phyloP scores from a whole-genome alignment of 2,113 vertebrate species.

The Drymodes brunneopygia region DNA sequence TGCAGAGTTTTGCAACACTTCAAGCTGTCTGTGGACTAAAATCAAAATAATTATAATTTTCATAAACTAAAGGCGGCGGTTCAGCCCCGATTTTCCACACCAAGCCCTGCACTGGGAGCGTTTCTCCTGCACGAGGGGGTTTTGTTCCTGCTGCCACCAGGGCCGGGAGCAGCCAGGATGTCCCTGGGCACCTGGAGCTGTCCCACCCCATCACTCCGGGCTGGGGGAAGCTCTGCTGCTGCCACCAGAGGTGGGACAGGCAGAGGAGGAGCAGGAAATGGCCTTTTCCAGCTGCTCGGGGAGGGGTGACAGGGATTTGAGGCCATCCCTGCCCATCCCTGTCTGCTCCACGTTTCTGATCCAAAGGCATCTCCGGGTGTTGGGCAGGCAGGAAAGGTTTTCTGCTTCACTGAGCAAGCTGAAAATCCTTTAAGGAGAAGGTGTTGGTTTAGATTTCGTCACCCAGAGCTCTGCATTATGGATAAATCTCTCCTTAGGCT shows the following conservation, averaged over 20 bases:
- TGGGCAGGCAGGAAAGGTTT: not conserved
- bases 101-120: not conserved
- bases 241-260: not conserved
- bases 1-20: constrained; percentile 83
- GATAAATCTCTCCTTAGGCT: not conserved
- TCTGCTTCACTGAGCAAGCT: not conserved
- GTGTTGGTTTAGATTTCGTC: not conserved
- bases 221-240: not conserved
- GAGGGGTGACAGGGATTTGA: not conserved
- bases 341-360: accelerated
- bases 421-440: not conserved
- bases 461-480: not conserved
- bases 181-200: accelerated
- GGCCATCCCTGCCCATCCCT: not conserved
- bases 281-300: not conserved
- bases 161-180: not conserved
- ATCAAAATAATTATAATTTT: constrained; percentile 83
- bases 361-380: not conserved
- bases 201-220: accelerated
- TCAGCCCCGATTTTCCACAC: constrained; percentile 58
- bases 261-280: not conserved
- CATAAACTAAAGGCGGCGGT: constrained; percentile 65
- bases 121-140: not conserved
- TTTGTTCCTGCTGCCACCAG: not conserved
- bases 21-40: constrained; percentile 78